phyloP scores from a whole-genome alignment of 1,140 invertebrate genomes.

The Oppia nitens region DNA sequence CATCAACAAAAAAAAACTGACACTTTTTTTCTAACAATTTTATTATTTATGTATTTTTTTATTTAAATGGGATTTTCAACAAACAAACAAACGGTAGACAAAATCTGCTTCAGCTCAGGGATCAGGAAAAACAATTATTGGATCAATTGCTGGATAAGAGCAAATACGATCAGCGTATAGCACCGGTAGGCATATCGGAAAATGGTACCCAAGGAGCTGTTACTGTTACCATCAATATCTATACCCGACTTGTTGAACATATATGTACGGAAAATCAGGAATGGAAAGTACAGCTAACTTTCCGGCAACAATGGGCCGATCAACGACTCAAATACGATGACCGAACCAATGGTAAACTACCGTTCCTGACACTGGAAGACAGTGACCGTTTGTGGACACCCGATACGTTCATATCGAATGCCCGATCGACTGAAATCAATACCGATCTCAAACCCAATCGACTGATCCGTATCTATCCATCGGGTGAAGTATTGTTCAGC shows the following conservation, averaged over 20 bases:
- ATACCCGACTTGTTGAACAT: neutral
- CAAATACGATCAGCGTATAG: no score
- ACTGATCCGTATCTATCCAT: neutral
- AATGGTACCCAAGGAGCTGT: no score
- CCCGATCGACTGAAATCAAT: neutral
- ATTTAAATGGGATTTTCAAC: no score
- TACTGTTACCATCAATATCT: neutral
- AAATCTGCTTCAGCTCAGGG: no score
- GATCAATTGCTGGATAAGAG: no score
- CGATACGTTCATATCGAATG: neutral
- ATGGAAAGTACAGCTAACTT: slow-evolving; percentile 13
- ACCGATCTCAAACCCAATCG: neutral
- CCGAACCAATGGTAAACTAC: neutral
- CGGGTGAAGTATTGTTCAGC: slow-evolving; percentile 1
- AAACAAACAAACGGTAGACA: no score
- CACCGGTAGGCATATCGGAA: no score
- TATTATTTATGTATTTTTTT: no score
- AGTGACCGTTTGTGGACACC: slow-evolving; percentile 1
- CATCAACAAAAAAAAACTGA: no score
- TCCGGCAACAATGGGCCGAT: slow-evolving; percentile 16
- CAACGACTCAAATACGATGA: slow-evolving; percentile 3
- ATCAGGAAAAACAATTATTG: no score
- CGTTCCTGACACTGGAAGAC: neutral
- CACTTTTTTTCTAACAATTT: no score
- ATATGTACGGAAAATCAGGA: neutral